A percentile compares a stretch with the other conserved stretches of the same genome.
phyloP scores from a whole-genome alignment of 1,140 invertebrate genomes.

The Zaprionus gabonicus region DNA sequence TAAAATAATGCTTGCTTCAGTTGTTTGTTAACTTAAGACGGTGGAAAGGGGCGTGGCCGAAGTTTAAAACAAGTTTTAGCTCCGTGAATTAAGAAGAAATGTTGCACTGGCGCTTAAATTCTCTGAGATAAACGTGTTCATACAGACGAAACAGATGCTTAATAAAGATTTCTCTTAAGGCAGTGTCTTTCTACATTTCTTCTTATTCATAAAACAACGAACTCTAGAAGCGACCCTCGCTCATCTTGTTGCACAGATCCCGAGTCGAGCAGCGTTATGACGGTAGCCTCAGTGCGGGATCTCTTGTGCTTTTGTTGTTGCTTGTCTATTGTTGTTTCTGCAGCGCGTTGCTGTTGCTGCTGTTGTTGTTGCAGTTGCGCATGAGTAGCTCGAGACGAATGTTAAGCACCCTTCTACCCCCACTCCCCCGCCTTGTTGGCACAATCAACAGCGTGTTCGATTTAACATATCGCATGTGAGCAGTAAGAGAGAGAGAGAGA shows the following conservation, averaged over 20 bases:
- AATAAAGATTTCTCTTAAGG: too few relatives aligned
- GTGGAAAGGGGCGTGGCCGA: too few relatives aligned
- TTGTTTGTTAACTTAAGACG: too few relatives aligned
- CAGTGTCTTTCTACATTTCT: too few relatives aligned
- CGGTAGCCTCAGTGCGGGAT: slow-evolving; percentile 24
- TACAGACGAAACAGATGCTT: too few relatives aligned
- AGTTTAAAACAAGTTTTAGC: too few relatives aligned
- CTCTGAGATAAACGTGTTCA: too few relatives aligned
- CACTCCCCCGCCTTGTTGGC: neutral
- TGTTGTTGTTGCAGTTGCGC: slow-evolving; percentile 71
- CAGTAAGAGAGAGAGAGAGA: slow-evolving; percentile 4
- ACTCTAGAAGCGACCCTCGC: slow-evolving; percentile 6
- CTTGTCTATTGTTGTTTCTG: slow-evolving; percentile 59
- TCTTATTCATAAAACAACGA: neutral
- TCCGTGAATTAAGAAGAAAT: too few relatives aligned
- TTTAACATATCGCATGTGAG: slow-evolving; percentile 54
- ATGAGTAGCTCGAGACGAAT: slow-evolving; percentile 57
- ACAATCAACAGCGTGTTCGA: slow-evolving; percentile 31
- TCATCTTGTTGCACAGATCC: slow-evolving; percentile 13
- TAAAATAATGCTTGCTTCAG: too few relatives aligned
- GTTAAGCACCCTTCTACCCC: slow-evolving; percentile 20
- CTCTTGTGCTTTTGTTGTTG: neutral
- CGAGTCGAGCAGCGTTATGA: neutral
- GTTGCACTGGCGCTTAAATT: too few relatives aligned
- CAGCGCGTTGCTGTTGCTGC: slow-evolving; percentile 11